phyloP scores from a whole-genome alignment of 2,113 vertebrate genomes.

The Bufo bufo region DNA sequence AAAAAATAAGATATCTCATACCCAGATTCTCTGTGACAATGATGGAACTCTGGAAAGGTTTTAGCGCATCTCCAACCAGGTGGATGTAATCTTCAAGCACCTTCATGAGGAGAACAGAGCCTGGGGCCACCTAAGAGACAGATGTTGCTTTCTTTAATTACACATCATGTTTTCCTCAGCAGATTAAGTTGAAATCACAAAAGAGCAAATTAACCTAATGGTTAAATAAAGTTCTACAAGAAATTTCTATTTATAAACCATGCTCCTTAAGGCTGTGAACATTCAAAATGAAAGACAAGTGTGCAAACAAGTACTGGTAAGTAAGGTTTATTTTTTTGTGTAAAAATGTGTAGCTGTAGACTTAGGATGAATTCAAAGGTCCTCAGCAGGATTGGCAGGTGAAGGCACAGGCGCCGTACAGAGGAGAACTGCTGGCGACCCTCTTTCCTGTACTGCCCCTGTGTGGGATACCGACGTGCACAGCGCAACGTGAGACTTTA shows the following conservation, averaged over 20 bases:
- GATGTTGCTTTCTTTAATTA: background rate
- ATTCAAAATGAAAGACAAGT: background rate
- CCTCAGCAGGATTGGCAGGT: no score
- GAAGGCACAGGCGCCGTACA: no score
- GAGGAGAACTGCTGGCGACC: no score
- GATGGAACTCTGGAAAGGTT: slow-evolving; percentile 96
- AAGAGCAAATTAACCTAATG: background rate
- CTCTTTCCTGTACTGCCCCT: no score
- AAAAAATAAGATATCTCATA: slow-evolving; percentile 65
- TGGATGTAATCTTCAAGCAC: slow-evolving; percentile 99
- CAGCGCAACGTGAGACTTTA: no score
- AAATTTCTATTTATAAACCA: background rate
- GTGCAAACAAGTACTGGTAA: background rate
- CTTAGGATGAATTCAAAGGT: no score
- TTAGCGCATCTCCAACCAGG: slow-evolving; percentile 85
- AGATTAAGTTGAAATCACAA: background rate
- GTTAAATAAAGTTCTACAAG: background rate
- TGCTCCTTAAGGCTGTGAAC: background rate
- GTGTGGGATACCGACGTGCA: no score
- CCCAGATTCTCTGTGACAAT: slow-evolving; percentile 95
- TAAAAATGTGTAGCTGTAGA: background rate
- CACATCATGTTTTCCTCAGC: background rate
- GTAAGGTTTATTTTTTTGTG: background rate
- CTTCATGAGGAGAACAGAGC: slow-evolving; percentile 90
- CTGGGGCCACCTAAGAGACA: slow-evolving; percentile 80